These are phyloP conservation scores for Cyrtodaria siliqua DNA, from an alignment of 2,888 invertebrate species.

Conservation along the genomic window DNA sequence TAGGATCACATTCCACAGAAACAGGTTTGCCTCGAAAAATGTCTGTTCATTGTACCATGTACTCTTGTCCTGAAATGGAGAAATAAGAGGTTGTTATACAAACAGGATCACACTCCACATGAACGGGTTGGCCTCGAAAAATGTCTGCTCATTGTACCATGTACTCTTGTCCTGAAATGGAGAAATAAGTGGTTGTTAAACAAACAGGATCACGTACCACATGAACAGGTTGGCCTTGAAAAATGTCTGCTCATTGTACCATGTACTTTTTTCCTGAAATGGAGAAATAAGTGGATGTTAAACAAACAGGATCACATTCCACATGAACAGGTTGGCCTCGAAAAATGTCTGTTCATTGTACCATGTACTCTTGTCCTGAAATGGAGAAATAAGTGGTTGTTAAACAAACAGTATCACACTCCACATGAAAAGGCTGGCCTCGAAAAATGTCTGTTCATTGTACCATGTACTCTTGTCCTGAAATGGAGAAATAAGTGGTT, in stretches of 20 bases:
- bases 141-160: constrained; percentile 84
- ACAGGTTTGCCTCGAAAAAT: constrained; percentile 85
- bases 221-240: constrained; percentile 87
- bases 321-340: constrained; percentile 87
- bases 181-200: no score
- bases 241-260: constrained; percentile 84
- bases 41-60: constrained; percentile 83
- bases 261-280: constrained; percentile 64
- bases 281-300: no score
- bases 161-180: constrained; percentile 60
- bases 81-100: no score
- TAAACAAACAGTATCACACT: constrained; percentile 87
- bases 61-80: constrained; percentile 58
- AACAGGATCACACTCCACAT: constrained; percentile 88
- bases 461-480: constrained; percentile 72
- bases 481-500: no score
- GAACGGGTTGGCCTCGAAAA: constrained; percentile 86
- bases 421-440: constrained; percentile 87
- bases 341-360: constrained; percentile 85
- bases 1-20: constrained; percentile 88
- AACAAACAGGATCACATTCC: constrained; percentile 88
- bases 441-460: constrained; percentile 85
- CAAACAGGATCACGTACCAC: constrained; percentile 88
- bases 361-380: constrained; percentile 68
- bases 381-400: constrained; percentile 19